Percentiles rank a stretch among this genome's conserved stretches.
Evolutionary conservation across 1,140 invertebrate species (phyloP).

Genomic region (Sitobion miscanthi): DNA sequence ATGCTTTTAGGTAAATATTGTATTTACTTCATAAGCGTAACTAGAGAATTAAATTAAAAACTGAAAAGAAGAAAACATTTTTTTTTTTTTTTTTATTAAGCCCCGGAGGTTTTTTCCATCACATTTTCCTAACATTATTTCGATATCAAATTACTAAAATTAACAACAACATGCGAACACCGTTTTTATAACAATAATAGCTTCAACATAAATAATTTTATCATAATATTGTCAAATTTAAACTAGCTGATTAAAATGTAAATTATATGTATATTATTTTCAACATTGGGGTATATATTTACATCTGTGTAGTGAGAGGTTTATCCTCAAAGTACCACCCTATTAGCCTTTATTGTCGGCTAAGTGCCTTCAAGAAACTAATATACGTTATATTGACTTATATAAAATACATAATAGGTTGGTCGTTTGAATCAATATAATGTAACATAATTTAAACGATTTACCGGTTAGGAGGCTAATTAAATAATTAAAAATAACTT

Average conservation of each 20-base stretch:
- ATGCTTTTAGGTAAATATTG: not conserved
- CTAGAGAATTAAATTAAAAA: not conserved
- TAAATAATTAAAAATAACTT: not conserved
- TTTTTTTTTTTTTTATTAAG: not conserved
- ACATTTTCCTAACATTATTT: not conserved
- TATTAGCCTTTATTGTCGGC: not conserved
- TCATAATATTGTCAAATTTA: not conserved
- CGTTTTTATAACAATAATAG: not conserved
- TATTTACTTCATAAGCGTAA: not conserved
- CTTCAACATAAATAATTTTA: not conserved
- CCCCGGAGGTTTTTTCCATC: not conserved
- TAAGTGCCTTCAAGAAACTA: conserved; percentile 10
- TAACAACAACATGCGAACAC: not conserved
- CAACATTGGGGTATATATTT: not conserved
- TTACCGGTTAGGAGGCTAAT: not conserved
- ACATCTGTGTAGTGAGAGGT: not conserved
- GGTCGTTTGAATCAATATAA: not conserved
- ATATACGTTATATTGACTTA: not conserved
- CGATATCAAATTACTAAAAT: not conserved
- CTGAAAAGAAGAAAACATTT: not conserved
- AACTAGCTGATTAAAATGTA: not conserved
- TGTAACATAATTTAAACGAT: not conserved
- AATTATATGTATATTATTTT: not conserved
- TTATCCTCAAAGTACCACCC: not conserved
- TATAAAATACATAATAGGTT: not conserved